phyloP scores from a whole-genome alignment of 2,797 vertebrate genomes.

The Mus caroli region DNA sequence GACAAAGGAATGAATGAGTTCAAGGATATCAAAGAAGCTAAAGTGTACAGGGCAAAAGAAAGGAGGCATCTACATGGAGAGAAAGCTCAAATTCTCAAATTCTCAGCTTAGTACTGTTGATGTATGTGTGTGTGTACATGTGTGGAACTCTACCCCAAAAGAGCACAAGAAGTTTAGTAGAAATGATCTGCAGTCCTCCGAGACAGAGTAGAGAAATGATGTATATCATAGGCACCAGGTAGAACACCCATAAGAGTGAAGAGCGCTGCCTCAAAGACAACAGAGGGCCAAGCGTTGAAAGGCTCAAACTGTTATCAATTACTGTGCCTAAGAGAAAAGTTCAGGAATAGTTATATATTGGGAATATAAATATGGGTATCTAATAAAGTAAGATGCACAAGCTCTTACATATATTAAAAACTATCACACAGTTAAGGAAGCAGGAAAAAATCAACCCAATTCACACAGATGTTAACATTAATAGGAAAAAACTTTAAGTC shows the following conservation, averaged over 20 bases:
- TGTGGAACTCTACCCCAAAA: background rate
- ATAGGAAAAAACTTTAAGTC: background rate
- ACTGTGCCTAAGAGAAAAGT: background rate
- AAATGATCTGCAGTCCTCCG: no score
- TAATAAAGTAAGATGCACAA: background rate
- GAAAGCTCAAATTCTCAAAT: background rate
- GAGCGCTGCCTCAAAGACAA: background rate
- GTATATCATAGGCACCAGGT: no score
- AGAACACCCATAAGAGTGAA: no score
- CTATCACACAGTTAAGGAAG: background rate
- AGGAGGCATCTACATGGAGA: background rate
- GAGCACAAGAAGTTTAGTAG: background rate
- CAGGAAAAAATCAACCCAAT: background rate
- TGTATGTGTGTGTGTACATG: no score
- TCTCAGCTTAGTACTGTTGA: background rate
- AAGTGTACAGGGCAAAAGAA: background rate
- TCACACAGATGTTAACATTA: background rate
- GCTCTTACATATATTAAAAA: background rate
- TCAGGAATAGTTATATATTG: background rate
- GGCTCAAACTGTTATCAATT: background rate
- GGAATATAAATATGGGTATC: background rate
- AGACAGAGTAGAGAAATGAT: background rate
- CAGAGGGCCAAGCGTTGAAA: background rate
- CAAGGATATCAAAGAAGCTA: background rate
- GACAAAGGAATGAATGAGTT: background rate